Base-by-base conservation (phyloP, 2,113 vertebrate genomes). In the Trochalopteron elliotii region DNA sequence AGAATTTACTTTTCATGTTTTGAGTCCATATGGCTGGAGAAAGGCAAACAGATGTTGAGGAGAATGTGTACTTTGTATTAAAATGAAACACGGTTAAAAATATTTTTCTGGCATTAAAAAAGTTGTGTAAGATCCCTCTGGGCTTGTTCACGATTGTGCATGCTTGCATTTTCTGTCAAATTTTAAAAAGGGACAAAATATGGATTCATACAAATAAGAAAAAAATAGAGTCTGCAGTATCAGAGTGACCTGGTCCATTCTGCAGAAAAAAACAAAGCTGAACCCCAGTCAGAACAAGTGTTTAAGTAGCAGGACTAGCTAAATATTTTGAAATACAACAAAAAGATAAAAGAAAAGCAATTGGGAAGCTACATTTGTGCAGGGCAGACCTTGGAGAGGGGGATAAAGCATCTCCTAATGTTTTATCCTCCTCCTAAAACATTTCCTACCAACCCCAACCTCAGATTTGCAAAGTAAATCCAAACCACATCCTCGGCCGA, bases 61-160 rank as follows among this genome's bases (percentile, higher is more conserved):
- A 92, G 60, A 88, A 67, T 11, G 40, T 85, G 81, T 80, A 81
- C 37, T 95, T 94, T 92, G 63, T 94, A 95, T 88, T 89, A 49
- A 92, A 96, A 67, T 52, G 53, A 87, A 95, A 89, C 47, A 59
- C 6, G 4, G 69, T 67, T 44, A 49, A 65, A 85, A 91, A 79
- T 78, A 40, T 81, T 69, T 92, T 92, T 94, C 49, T 83, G 60
- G 63, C n/a, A 35, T 75, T 83, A 17, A 60, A 60, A n/a, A 55
- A 76, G 42, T 40, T 91, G 69, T 39, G 10, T 28, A 72, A 89
- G 40, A 82, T 83, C 52, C 72, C 91, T 88, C 60, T 57, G 61
- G 44, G 40, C 28, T 77, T 67, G 45, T 15, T 74, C 24, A 20
- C 22, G 40, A 5, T 9, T 49, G 25, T 39, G 37, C 64, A 42